These are phyloP conservation scores for Rhopalosiphum nymphaeae DNA, from an alignment of 2,888 invertebrate species.

Conservation along the genomic window DNA sequence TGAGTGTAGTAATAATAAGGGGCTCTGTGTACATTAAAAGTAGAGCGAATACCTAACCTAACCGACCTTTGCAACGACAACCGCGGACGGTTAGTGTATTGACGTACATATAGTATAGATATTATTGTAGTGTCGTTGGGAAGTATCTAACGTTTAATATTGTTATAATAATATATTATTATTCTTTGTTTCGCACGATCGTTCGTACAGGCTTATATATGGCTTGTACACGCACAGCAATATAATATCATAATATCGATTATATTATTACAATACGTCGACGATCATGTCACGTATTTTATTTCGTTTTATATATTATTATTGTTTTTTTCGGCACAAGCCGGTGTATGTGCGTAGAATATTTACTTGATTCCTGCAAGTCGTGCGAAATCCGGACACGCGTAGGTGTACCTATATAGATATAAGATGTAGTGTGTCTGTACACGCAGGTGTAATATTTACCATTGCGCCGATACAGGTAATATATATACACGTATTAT, in stretches of 20 bases:
- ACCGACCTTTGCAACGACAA: background rate
- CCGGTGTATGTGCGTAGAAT: constrained; percentile 35
- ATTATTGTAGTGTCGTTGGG: background rate
- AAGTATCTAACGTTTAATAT: background rate
- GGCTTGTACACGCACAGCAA: background rate
- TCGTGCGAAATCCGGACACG: constrained; percentile 53
- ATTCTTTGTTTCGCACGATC: constrained; percentile 41
- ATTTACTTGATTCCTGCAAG: constrained; percentile 31
- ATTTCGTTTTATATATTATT: constrained; percentile 18
- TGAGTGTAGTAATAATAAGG: too few species aligned
- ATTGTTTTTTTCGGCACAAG: constrained; percentile 51
- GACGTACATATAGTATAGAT: background rate
- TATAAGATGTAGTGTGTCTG: background rate
- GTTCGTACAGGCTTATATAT: background rate
- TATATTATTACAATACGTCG: constrained; percentile 28
- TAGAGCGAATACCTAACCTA: too few species aligned
- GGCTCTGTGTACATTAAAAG: background rate
- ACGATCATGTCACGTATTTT: constrained; percentile 47
- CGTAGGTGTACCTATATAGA: background rate
- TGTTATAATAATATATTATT: constrained; percentile 6
- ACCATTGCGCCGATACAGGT: background rate
- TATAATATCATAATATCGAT: constrained; percentile 32
- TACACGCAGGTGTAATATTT: constrained; percentile 20
- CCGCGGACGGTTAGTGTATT: background rate
- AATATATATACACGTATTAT: constrained; percentile 13